Evolutionary conservation across 1,140 invertebrate genomes (phyloP).

Genomic region (Drosophila orosa): DNA sequence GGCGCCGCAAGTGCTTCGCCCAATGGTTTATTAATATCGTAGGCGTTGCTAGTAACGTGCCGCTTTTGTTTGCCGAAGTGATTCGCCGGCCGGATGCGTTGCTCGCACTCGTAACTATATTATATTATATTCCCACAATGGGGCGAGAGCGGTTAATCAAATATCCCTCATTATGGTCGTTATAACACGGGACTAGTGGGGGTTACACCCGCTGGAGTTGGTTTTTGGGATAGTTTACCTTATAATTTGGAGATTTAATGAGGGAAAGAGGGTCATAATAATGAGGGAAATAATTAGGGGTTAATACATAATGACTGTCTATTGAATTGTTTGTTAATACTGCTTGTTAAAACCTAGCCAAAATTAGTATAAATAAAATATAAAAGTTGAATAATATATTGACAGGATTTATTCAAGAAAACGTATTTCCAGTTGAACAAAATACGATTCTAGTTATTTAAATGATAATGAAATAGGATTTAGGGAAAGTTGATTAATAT

Average conservation of each 20-base stretch:
- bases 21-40: slow-evolving; percentile 80
- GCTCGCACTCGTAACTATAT: slow-evolving; percentile 17
- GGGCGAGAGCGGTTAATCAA: slow-evolving; percentile 65
- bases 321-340: background rate
- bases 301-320: background rate
- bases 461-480: background rate
- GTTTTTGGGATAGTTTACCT: slow-evolving; percentile 11
- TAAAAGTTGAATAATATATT: background rate
- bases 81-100: slow-evolving; percentile 61
- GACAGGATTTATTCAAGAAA: background rate
- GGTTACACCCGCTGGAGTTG: slow-evolving; percentile 5
- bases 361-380: background rate
- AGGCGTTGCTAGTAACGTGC: slow-evolving; percentile 69
- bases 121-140: slow-evolving; percentile 46
- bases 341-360: background rate
- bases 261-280: background rate
- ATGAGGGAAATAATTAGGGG: slow-evolving; percentile 2
- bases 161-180: slow-evolving; percentile 43
- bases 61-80: slow-evolving; percentile 50
- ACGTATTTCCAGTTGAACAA: too few species aligned
- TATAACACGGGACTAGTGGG: slow-evolving; percentile 22
- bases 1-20: slow-evolving; percentile 78
- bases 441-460: background rate
- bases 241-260: slow-evolving; percentile 18
- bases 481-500: background rate